Base-by-base conservation (phyloP, 2,113 vertebrate species). In the Hypomesus transpacificus region DNA sequence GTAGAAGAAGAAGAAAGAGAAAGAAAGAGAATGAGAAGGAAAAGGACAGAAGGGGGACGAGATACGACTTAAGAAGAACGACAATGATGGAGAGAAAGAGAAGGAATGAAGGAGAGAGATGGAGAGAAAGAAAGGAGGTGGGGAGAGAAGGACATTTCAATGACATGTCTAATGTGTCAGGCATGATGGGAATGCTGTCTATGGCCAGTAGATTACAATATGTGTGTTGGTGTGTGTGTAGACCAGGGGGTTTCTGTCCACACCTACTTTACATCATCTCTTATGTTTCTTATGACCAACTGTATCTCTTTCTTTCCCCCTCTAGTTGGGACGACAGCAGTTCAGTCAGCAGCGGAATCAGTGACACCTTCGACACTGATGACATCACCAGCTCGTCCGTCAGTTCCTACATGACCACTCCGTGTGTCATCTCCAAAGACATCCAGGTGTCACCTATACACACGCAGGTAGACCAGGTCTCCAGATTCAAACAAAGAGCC, bases 271-370 rank as follows among this genome's bases (percentile, higher is more conserved):
- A 13, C 57, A 46, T 46, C 39, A 11, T 59, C 21, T 34, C 46
- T 17, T 34, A 3, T n/a, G 53, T 39, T 61, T 63, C 20, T 39
- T 21, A 5, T 14, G 14, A 21, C 18, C 7, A 8, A 58, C 13
- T 8, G 6, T 57, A 9, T 62, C 39, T 58, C 57, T 70, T 31
- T 56, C 50, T 69, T 56, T 70, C 46, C 62, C 59, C 46, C 39
- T 34, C 46, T 64, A 95, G 94, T 85, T 96, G 94, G 94, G 95
- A 96, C 82, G 95, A 96, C 81, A 96, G 95, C 89, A 96, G 95
- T 77, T 96, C 95, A 0, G 93, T 94, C 71, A 96, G 95, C 86
- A 96, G 95, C 68, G 95, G 94, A 7, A 93, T 96, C 84, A 96
- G 95, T 68, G 95, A 96, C 78, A 93, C 92, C 18, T 89, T 95